These are phyloP conservation scores for Drosophila murphyi DNA, from an alignment of 1,140 invertebrate species.

Conservation along the genomic window DNA sequence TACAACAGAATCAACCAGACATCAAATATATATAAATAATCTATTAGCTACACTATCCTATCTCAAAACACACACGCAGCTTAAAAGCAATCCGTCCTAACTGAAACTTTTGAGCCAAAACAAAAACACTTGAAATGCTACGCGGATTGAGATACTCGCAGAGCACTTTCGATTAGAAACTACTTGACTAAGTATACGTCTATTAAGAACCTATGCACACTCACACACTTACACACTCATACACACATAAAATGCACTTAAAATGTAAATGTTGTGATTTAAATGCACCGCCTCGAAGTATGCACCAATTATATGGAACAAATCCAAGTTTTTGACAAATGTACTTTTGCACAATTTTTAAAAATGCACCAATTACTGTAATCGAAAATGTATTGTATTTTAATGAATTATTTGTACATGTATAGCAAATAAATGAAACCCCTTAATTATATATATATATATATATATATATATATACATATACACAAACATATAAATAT, in stretches of 20 bases:
- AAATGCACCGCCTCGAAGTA: conserved; percentile 78
- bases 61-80: conserved; percentile 63
- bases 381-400: conserved; percentile 53
- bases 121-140: conserved; percentile 17
- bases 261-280: conserved; percentile 82
- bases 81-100: conserved; percentile 82
- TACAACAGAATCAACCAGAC: conserved; percentile 2
- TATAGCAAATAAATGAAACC: conserved; percentile 35
- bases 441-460: too few species aligned
- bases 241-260: conserved; percentile 65
- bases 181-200: conserved; percentile 31
- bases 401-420: conserved; percentile 44
- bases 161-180: conserved; percentile 34
- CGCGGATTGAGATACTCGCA: conserved; percentile 28
- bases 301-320: conserved; percentile 59
- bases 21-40: conserved; percentile 1
- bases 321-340: conserved; percentile 65
- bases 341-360: conserved; percentile 81
- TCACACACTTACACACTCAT: conserved; percentile 2
- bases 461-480: conserved; percentile 15
- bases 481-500: conserved; percentile 15
- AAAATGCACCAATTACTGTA: conserved; percentile 63
- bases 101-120: conserved; percentile 74
- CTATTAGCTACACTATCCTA: conserved; percentile 45
- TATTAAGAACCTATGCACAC: conserved; percentile 31